Conservation (phyloP, 2,797 vertebrate species). For the Spondyliosoma cantharus region DNA sequence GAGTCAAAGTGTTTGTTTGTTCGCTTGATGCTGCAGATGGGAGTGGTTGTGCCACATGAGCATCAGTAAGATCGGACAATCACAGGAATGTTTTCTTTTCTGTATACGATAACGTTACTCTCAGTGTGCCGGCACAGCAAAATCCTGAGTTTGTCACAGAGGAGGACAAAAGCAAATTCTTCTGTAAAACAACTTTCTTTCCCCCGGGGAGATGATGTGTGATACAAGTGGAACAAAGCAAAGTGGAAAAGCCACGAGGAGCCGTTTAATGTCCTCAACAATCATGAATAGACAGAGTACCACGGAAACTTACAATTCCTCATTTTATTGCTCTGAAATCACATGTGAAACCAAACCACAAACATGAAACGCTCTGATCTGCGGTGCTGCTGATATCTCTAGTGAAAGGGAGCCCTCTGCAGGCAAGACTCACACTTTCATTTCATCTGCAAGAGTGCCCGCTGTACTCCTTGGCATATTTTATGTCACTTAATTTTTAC, state of each 20-base stretch:
- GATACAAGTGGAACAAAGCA: conserved; percentile 4
- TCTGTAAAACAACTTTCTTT: neutral
- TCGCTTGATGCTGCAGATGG: conserved; percentile 10
- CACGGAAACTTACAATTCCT: conserved; percentile 28
- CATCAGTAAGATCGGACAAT: conserved; percentile 53
- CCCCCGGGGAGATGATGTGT: neutral
- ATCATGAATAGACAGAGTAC: neutral
- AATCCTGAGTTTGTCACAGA: neutral
- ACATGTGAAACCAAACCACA: conserved; percentile 26
- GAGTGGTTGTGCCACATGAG: neutral
- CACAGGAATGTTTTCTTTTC: conserved; percentile 38
- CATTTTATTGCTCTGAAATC: conserved; percentile 27
- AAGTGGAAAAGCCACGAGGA: neutral
- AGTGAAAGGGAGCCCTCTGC: conserved; percentile 53
- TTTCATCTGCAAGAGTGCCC: no score
- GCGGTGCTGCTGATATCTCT: neutral
- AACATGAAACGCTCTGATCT: neutral
- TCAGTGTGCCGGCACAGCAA: neutral
- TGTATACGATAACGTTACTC: neutral
- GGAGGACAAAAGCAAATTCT: neutral
- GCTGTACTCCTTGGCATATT: no score
- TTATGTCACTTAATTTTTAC: no score
- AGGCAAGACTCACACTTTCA: neutral
- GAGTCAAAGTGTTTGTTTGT: conserved; percentile 27
- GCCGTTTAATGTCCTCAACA: neutral